Percentiles rank a stretch among this genome's conserved stretches.
These are phyloP conservation scores for Oryctolagus cuniculus DNA, from an alignment of 2,113 vertebrate species.

Conservation along the genomic window mOryCun1.1 NC_091433.1:34729501-34730000, in stretches of 20 bases:
- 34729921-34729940: too few species aligned
- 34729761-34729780: constrained; percentile 14
- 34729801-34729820: background rate
- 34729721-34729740: background rate
- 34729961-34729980: too few species aligned
- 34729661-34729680: background rate
- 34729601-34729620: background rate
- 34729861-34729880: too few species aligned
- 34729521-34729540: background rate
- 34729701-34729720: background rate
- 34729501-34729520: background rate
- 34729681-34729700: background rate
- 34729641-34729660: background rate
- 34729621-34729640: background rate
- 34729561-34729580: background rate
- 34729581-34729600: background rate
- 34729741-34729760: background rate
- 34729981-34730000: too few species aligned
- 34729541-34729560: background rate
- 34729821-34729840: background rate
- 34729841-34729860: too few species aligned
- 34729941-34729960: too few species aligned
- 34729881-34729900: too few species aligned
- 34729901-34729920: too few species aligned
- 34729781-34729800: background rate